Evolutionary conservation across 1,140 invertebrate genomes (phyloP).

Genomic region (Caenorhabditis inopinata): DNA sequence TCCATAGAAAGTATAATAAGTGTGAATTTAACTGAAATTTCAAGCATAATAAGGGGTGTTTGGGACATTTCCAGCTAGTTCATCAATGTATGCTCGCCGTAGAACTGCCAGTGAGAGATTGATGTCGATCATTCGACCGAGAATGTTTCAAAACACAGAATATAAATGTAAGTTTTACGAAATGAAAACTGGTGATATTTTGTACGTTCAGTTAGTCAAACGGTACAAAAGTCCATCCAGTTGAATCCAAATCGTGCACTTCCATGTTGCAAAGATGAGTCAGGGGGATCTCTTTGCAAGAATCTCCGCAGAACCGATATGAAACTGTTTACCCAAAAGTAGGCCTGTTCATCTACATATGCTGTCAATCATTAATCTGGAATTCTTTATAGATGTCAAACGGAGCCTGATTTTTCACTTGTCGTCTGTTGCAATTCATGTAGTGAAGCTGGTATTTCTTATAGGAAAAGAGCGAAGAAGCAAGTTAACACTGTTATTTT

Average conservation of each 20-base stretch:
- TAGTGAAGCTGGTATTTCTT: constrained; percentile 35
- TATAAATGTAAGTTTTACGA: not conserved
- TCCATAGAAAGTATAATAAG: no score
- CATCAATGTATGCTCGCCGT: not conserved
- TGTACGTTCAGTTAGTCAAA: not conserved
- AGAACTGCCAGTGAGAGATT: not conserved
- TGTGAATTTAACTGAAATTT: no score
- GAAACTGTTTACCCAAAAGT: constrained; percentile 32
- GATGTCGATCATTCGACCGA: not conserved
- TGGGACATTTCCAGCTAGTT: not conserved
- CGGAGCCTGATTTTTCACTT: constrained; percentile 44
- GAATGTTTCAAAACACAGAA: constrained; percentile 7
- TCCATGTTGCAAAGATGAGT: constrained; percentile 49
- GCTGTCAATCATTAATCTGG: not conserved
- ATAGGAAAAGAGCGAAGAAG: constrained; percentile 45
- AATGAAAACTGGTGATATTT: not conserved
- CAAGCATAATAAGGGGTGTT: no score
- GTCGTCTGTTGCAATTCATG: constrained; percentile 48
- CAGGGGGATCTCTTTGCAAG: constrained; percentile 43
- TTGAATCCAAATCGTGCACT: constrained; percentile 36
- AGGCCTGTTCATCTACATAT: no score
- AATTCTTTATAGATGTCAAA: constrained; percentile 33
- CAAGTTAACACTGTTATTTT: not conserved
- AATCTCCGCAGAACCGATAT: constrained; percentile 40
- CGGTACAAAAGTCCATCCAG: not conserved